A percentile compares a stretch with the other conserved stretches of the same genome.
Conservation (phyloP, 2,797 vertebrate genomes). For the Anniella stebbinsi region DNA sequence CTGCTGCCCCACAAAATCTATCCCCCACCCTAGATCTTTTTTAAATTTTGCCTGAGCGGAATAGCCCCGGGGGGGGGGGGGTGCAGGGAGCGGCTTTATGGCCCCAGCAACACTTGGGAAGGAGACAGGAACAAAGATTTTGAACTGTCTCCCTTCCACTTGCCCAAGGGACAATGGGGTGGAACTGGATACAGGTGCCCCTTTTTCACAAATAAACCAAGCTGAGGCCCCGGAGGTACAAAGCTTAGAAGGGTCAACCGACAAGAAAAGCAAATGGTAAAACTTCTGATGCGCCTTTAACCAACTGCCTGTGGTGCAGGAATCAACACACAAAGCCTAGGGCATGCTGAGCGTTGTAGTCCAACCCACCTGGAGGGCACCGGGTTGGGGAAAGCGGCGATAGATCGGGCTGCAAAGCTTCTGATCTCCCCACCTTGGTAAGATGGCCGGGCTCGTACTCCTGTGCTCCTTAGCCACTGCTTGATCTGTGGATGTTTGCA, state of each 20-base stretch:
- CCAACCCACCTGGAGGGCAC: too few relatives aligned
- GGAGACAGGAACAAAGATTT: too few relatives aligned
- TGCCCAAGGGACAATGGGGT: background rate
- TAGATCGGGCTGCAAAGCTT: too few relatives aligned
- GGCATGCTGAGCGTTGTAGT: too few relatives aligned
- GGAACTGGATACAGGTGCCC: too few relatives aligned
- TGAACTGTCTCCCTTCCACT: background rate
- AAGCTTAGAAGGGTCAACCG: background rate
- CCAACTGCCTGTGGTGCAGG: background rate
- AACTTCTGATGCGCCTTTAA: background rate
- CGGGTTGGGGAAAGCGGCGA: too few relatives aligned
- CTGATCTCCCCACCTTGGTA: too few relatives aligned
- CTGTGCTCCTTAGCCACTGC: too few relatives aligned
- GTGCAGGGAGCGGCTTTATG: background rate
- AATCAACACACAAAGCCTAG: background rate
- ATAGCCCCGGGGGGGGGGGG: background rate
- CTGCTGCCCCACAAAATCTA: too few relatives aligned
- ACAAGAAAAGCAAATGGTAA: too few relatives aligned
- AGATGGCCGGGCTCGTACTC: too few relatives aligned
- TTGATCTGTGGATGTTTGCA: too few relatives aligned
- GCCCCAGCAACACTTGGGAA: background rate
- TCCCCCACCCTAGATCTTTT: background rate
- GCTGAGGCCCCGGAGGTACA: background rate
- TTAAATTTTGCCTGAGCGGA: background rate
- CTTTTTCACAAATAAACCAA: background rate